Percentiles rank a stretch among this genome's conserved stretches.
Evolutionary conservation across 2,888 invertebrate genomes (phyloP).

Genomic region (Maniola hyperantus): DNA sequence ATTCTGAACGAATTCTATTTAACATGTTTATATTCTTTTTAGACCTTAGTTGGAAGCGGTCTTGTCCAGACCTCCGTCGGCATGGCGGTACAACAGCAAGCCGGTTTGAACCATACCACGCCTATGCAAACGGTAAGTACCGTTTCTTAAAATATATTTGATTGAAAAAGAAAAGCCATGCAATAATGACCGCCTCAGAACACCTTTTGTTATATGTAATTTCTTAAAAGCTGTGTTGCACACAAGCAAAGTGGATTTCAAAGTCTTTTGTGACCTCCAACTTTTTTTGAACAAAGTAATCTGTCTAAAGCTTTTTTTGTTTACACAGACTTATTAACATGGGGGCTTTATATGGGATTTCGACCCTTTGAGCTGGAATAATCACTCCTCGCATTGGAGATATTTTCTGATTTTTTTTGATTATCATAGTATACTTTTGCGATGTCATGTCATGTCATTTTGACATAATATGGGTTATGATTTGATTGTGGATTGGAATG

Average conservation of each 20-base stretch:
- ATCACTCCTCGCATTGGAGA: no score
- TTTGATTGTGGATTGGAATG: no score
- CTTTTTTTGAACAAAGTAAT: neutral
- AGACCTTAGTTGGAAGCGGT: conserved; percentile 63
- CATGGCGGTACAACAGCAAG: conserved; percentile 63
- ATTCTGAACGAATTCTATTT: no score
- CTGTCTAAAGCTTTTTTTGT: neutral
- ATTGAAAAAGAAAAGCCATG: neutral
- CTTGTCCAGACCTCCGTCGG: conserved; percentile 71
- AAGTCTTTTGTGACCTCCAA: neutral
- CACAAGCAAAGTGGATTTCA: neutral
- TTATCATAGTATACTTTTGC: no score
- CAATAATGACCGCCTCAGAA: neutral
- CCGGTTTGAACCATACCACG: conserved; percentile 53
- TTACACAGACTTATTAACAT: neutral
- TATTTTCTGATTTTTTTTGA: no score
- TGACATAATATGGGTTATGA: no score
- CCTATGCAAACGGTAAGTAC: conserved; percentile 64
- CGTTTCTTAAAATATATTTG: neutral
- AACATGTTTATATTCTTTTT: conserved; percentile 2
- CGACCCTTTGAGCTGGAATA: no score
- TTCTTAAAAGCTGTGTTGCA: neutral
- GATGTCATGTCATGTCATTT: no score
- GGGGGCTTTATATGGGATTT: neutral
- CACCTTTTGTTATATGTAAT: neutral